These are phyloP conservation scores for Drosophila seclusa DNA, from an alignment of 2,888 invertebrate genomes.

Conservation along the genomic window DNA sequence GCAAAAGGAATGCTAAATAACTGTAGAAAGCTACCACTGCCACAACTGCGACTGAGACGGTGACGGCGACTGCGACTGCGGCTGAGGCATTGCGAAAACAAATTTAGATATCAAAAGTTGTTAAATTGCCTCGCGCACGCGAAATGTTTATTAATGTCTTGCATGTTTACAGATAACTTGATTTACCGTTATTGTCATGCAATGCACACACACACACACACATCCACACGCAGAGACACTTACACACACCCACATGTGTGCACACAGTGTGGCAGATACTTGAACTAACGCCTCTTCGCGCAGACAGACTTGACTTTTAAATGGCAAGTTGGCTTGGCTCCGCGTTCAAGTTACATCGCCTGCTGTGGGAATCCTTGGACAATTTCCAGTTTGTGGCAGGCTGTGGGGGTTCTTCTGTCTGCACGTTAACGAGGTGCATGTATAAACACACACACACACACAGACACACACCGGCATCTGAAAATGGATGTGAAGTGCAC, in stretches of 20 bases:
- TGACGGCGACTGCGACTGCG: slow-evolving; percentile 16
- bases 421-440: slow-evolving; percentile 73
- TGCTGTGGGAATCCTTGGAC: slow-evolving; percentile 40
- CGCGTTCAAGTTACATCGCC: slow-evolving; percentile 13
- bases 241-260: not conserved
- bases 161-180: slow-evolving; percentile 83
- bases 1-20: slow-evolving; percentile 38
- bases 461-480: not conserved
- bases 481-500: slow-evolving; percentile 75
- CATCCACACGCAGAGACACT: not conserved
- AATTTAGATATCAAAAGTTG: slow-evolving; percentile 83
- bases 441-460: slow-evolving; percentile 19
- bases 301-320: slow-evolving; percentile 69
- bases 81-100: slow-evolving; percentile 67
- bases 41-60: slow-evolving; percentile 9
- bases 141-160: slow-evolving; percentile 83
- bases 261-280: slow-evolving; percentile 40
- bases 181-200: slow-evolving; percentile 82
- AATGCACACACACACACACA: slow-evolving; percentile 58
- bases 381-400: slow-evolving; percentile 18
- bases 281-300: slow-evolving; percentile 58
- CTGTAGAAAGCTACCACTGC: slow-evolving; percentile 22
- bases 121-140: slow-evolving; percentile 84
- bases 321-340: slow-evolving; percentile 54
- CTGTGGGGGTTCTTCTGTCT: slow-evolving; percentile 4